Conservation (phyloP, 2,888 invertebrate species). For the Nebria brevicollis region DNA sequence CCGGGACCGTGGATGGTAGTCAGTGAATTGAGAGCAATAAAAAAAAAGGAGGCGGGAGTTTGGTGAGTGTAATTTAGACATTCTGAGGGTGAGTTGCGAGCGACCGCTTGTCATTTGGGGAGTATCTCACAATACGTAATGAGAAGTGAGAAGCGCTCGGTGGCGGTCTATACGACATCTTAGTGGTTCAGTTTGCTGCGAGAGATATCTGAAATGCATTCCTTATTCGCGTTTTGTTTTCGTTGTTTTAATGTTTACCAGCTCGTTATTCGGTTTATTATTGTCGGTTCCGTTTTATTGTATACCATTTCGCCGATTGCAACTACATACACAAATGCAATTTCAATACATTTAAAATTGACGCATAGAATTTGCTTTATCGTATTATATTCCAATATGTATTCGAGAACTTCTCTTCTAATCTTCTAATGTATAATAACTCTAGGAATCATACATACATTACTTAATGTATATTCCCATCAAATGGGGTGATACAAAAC, state of each 20-base stretch:
- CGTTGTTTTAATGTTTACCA: slow-evolving; percentile 38
- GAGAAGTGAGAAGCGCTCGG: slow-evolving; percentile 16
- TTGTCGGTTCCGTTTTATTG: slow-evolving; percentile 36
- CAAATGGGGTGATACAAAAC: too few species aligned
- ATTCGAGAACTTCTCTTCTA: neutral
- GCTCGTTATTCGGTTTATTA: slow-evolving; percentile 43
- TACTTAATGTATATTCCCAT: too few species aligned
- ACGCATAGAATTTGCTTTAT: neutral
- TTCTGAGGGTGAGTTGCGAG: slow-evolving; percentile 19
- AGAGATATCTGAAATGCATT: slow-evolving; percentile 31
- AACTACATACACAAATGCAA: neutral
- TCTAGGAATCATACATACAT: too few species aligned
- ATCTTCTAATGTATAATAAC: too few species aligned
- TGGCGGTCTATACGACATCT: neutral
- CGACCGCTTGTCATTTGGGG: slow-evolving; percentile 28
- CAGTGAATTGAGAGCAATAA: slow-evolving; percentile 14
- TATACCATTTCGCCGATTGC: slow-evolving; percentile 5
- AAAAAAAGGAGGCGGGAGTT: neutral
- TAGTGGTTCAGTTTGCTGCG: slow-evolving; percentile 11
- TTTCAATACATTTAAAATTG: neutral
- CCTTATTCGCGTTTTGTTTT: slow-evolving; percentile 27
- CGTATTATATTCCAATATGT: neutral
- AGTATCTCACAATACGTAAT: slow-evolving; percentile 36
- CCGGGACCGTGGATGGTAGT: slow-evolving; percentile 21
- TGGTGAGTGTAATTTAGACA: slow-evolving; percentile 34